Evolutionary conservation across 2,797 vertebrate genomes (phyloP).

Genomic region (Esox masquinongy): DNA sequence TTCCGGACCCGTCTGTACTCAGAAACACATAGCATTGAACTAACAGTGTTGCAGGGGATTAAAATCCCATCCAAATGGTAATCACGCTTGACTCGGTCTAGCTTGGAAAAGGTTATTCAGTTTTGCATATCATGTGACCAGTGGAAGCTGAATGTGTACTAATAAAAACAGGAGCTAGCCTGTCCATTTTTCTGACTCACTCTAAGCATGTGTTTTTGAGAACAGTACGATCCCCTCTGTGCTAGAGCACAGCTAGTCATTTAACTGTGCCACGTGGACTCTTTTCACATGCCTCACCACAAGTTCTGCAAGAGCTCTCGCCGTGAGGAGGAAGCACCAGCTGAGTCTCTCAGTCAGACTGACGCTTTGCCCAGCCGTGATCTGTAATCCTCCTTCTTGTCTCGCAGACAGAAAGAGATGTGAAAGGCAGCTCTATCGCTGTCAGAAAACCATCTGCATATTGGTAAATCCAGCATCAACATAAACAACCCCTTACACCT

Average conservation of each 20-base stretch:
- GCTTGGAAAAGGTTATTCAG: constrained; percentile 25
- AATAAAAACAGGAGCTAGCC: constrained; percentile 47
- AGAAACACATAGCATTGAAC: constrained; percentile 8
- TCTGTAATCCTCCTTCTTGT: constrained; percentile 21
- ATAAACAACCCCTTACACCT: constrained; percentile 7
- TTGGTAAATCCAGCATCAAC: constrained; percentile 17
- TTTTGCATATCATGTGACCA: constrained; percentile 19
- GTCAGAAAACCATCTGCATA: constrained; percentile 10
- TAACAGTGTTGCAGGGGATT: constrained; percentile 4
- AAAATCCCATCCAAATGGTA: neutral
- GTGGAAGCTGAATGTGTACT: constrained; percentile 30
- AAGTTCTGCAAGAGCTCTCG: constrained; percentile 51
- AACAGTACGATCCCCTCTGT: constrained; percentile 33
- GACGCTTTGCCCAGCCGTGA: constrained; percentile 36
- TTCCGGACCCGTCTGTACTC: too few relatives aligned
- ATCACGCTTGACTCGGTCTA: neutral
- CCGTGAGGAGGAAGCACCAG: constrained; percentile 41
- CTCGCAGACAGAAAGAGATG: constrained; percentile 29
- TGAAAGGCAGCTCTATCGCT: constrained; percentile 27
- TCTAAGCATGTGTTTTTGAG: constrained; percentile 38
- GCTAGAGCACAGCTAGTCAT: constrained; percentile 7
- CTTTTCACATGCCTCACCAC: constrained; percentile 65
- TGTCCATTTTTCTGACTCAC: constrained; percentile 45
- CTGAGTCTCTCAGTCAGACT: constrained; percentile 1
- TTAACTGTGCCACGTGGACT: constrained; percentile 76